These are phyloP conservation scores for Tetramorium bicarinatum DNA, from an alignment of 2,888 invertebrate species.

Conservation along the genomic window DNA sequence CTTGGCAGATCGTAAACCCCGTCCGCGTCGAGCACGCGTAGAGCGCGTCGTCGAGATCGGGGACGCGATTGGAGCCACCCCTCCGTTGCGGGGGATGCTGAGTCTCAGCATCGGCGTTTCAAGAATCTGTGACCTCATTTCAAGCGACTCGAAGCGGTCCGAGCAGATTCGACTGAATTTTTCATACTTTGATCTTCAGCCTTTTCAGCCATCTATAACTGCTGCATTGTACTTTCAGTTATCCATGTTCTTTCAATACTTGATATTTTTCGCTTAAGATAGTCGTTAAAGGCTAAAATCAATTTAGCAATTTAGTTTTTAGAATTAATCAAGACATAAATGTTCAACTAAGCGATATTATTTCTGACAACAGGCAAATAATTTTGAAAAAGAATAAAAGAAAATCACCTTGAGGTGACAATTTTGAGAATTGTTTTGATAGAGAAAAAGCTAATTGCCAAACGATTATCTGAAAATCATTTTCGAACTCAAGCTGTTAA, in stretches of 20 bases:
- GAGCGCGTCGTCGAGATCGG: slow-evolving; percentile 52
- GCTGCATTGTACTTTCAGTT: not conserved
- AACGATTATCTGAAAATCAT: not conserved
- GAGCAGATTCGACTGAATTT: not conserved
- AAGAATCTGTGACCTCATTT: not conserved
- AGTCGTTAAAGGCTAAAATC: not conserved
- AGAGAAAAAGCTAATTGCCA: not conserved
- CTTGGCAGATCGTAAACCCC: slow-evolving; percentile 3
- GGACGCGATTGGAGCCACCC: slow-evolving; percentile 18
- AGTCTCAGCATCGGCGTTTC: not conserved
- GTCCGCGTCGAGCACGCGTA: slow-evolving; percentile 44
- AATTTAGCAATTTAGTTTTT: not conserved
- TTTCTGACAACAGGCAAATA: not conserved
- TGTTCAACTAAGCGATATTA: not conserved
- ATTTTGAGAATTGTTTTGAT: not conserved
- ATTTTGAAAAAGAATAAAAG: not conserved
- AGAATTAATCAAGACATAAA: not conserved
- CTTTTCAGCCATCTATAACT: not conserved
- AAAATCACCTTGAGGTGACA: not conserved
- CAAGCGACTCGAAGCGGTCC: not conserved
- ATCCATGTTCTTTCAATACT: not conserved
- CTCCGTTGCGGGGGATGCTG: not conserved
- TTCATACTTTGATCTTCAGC: not conserved
- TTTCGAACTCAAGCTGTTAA: not conserved
- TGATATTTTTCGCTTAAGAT: not conserved